A percentile compares a stretch with the other conserved stretches of the same genome.
phyloP scores from a whole-genome alignment of 2,888 invertebrate genomes.

The Agriopis leucophaearia region DNA sequence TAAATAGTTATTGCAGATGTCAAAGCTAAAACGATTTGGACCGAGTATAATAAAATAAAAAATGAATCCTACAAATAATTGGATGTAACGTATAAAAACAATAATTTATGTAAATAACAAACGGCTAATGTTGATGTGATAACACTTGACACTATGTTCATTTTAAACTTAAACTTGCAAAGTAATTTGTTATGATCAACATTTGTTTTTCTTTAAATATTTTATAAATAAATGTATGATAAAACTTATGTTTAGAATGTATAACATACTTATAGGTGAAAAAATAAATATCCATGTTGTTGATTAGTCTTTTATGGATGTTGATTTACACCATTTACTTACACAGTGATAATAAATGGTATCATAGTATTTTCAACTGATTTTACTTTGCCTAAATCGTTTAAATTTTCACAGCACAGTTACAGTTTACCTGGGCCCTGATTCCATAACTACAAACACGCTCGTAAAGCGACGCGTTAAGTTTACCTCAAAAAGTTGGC shows the following conservation, averaged over 20 bases:
- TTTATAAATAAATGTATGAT: slow-evolving; percentile 71
- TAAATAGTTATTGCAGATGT: too few relatives aligned
- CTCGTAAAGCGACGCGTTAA: too few relatives aligned
- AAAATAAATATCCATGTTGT: slow-evolving; percentile 82
- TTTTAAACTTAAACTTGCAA: slow-evolving; percentile 69
- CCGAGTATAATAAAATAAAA: background rate
- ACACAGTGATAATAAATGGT: slow-evolving; percentile 85
- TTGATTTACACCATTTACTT: slow-evolving; percentile 85
- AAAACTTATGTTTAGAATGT: slow-evolving; percentile 70
- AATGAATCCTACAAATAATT: background rate
- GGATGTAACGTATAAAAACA: background rate
- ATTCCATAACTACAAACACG: too few relatives aligned
- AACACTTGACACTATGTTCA: slow-evolving; percentile 77
- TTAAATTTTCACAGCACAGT: too few relatives aligned
- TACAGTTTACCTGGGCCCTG: too few relatives aligned
- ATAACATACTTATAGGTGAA: slow-evolving; percentile 65
- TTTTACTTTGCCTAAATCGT: slow-evolving; percentile 33
- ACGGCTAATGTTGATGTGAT: slow-evolving; percentile 63
- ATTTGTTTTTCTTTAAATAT: slow-evolving; percentile 69
- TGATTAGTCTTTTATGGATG: slow-evolving; percentile 86
- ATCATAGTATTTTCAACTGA: slow-evolving; percentile 62
- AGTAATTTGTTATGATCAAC: slow-evolving; percentile 63
- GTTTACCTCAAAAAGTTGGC: too few relatives aligned
- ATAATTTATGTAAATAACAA: background rate
- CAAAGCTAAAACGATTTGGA: background rate